These are phyloP conservation scores for Salvator merianae DNA, from an alignment of 2,113 vertebrate genomes.

Conservation along the genomic window DNA sequence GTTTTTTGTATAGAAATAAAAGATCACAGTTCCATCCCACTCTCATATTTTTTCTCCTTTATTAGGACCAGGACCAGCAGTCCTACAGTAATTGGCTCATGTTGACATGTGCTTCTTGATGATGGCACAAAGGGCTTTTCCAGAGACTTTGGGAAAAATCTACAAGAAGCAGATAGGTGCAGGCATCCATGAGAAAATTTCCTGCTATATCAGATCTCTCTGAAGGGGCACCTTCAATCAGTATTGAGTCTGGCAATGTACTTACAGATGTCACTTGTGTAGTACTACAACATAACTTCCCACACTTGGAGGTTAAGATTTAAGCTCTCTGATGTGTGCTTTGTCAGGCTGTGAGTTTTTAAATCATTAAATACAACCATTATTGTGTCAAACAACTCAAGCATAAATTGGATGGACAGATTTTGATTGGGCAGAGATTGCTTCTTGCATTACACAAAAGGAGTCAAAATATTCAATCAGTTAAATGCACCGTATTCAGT, in stretches of 20 bases:
- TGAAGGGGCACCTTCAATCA: background rate
- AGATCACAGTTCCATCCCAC: background rate
- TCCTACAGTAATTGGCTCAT: background rate
- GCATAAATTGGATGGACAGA: conserved; percentile 16
- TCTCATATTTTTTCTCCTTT: background rate
- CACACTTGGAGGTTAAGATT: background rate
- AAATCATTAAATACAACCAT: background rate
- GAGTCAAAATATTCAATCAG: background rate
- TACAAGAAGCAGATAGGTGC: background rate
- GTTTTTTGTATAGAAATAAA: background rate
- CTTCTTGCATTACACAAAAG: conserved; percentile 31
- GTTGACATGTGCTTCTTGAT: background rate
- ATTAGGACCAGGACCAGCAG: background rate
- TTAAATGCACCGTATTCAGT: conserved; percentile 14
- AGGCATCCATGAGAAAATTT: background rate
- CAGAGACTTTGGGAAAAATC: background rate
- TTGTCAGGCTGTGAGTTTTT: background rate
- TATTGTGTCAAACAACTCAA: conserved; percentile 15
- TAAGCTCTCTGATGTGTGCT: background rate
- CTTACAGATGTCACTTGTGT: background rate
- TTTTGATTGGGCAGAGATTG: conserved; percentile 1
- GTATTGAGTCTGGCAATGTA: background rate
- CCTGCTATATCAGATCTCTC: background rate
- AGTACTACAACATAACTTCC: background rate
- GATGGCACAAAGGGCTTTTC: no score